A percentile compares a stretch with the other conserved stretches of the same genome.
Conservation (phyloP, 1,140 invertebrate genomes). For the Trachymyrmex septentrionalis region DNA sequence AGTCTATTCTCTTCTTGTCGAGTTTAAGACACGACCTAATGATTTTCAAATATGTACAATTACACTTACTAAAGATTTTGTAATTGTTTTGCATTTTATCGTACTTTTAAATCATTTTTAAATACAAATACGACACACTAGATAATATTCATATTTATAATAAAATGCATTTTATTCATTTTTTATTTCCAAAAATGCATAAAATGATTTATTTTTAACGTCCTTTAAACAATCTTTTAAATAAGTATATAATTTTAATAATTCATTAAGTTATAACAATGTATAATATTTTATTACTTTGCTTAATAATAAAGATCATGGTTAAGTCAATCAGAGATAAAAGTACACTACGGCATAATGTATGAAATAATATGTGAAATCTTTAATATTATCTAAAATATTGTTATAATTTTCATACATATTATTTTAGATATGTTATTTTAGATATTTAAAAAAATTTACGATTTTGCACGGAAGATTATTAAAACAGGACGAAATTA, state of each 20-base stretch:
- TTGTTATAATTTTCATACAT: neutral
- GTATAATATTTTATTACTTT: neutral
- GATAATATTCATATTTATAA: neutral
- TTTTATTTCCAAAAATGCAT: neutral
- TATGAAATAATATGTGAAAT: neutral
- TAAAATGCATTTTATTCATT: too few species aligned
- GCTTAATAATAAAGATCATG: neutral
- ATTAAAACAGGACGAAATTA: constrained; percentile 18
- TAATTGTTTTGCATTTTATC: neutral
- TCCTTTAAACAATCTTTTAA: neutral
- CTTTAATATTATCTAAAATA: neutral
- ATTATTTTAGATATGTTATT: neutral
- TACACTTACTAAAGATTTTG: too few species aligned
- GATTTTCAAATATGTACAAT: neutral
- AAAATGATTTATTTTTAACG: neutral
- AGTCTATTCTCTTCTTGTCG: neutral
- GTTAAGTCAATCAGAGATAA: neutral
- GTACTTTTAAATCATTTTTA: neutral
- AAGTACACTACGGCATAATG: neutral
- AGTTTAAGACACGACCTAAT: neutral
- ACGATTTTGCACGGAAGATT: neutral
- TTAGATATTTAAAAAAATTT: neutral
- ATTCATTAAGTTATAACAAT: constrained; percentile 5
- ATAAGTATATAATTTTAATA: neutral
- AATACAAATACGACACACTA: neutral